A percentile compares a stretch with the other conserved stretches of the same genome.
These are phyloP conservation scores for Lamellibrachia satsuma DNA, from an alignment of 2,888 invertebrate species.

Conservation along the genomic window DNA sequence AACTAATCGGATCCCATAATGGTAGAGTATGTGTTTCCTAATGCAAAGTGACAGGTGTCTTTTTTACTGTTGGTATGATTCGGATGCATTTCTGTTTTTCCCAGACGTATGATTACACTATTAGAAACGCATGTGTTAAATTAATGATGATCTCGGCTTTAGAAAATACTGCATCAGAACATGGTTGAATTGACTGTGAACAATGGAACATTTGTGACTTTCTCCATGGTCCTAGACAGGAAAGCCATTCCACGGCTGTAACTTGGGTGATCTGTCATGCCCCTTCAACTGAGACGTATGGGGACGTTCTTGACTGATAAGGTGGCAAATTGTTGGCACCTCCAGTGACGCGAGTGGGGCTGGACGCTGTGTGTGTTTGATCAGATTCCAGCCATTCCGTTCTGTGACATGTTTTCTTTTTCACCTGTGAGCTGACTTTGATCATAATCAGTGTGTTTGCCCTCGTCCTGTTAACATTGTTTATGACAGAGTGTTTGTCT, in stretches of 20 bases:
- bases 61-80: background rate
- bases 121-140: background rate
- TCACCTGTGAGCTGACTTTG: background rate
- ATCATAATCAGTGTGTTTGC: background rate
- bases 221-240: background rate
- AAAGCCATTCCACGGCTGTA: background rate
- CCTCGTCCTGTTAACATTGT: background rate
- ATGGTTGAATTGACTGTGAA: background rate
- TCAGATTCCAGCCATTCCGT: background rate
- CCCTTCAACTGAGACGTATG: background rate
- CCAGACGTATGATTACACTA: background rate
- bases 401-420: background rate
- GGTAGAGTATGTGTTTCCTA: background rate
- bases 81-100: background rate
- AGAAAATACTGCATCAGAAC: background rate
- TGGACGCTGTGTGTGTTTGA: background rate
- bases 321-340: slow-evolving; percentile 11
- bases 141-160: slow-evolving; percentile 2
- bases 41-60: background rate
- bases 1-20: background rate
- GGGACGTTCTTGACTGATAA: background rate
- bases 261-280: background rate
- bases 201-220: background rate
- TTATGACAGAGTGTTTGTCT: background rate
- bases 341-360: background rate